phyloP scores from a whole-genome alignment of 1,140 invertebrate genomes.

The Neoseiulus cucumeris region DNA sequence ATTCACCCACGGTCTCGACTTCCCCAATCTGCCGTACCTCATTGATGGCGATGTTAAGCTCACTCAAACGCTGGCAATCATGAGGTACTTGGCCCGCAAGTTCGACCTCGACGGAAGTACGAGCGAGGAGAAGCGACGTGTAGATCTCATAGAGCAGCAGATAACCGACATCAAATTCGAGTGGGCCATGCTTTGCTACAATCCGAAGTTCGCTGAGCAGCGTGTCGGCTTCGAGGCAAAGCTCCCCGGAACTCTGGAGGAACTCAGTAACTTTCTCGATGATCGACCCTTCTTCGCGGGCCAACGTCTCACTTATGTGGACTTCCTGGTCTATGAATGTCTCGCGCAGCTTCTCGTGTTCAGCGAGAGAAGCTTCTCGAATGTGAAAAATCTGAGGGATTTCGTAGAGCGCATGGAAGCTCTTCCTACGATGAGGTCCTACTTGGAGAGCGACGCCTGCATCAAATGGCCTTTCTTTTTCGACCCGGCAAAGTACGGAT shows the following conservation, averaged over 20 bases:
- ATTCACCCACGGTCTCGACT: slow-evolving; percentile 27
- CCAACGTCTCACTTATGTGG: slow-evolving; percentile 30
- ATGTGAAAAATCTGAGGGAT: slow-evolving; percentile 27
- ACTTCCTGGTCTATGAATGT: slow-evolving; percentile 33
- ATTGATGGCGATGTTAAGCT: slow-evolving; percentile 34
- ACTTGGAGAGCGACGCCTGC: slow-evolving; percentile 26
- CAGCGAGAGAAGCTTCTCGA: slow-evolving; percentile 26
- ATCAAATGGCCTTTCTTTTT: slow-evolving; percentile 27
- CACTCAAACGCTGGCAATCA: slow-evolving; percentile 33
- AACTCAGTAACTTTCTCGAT: slow-evolving; percentile 29
- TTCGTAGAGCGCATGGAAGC: slow-evolving; percentile 27
- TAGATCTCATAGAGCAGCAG: slow-evolving; percentile 31
- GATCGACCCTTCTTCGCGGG: slow-evolving; percentile 29
- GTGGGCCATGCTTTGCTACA: slow-evolving; percentile 28
- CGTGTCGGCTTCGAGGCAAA: slow-evolving; percentile 26
- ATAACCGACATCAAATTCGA: slow-evolving; percentile 28
- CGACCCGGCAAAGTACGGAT: slow-evolving; percentile 27
- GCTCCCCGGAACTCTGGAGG: slow-evolving; percentile 23
- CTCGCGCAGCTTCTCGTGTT: slow-evolving; percentile 29
- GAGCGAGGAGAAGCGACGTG: slow-evolving; percentile 27
- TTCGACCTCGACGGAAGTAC: slow-evolving; percentile 25
- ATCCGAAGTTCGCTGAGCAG: slow-evolving; percentile 21
- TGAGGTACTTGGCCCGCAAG: slow-evolving; percentile 30
- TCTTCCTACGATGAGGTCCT: slow-evolving; percentile 25
- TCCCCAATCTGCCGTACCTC: slow-evolving; percentile 36